Base-by-base conservation (phyloP, 2,888 invertebrate genomes). In the Lydus trimaculatus region DNA sequence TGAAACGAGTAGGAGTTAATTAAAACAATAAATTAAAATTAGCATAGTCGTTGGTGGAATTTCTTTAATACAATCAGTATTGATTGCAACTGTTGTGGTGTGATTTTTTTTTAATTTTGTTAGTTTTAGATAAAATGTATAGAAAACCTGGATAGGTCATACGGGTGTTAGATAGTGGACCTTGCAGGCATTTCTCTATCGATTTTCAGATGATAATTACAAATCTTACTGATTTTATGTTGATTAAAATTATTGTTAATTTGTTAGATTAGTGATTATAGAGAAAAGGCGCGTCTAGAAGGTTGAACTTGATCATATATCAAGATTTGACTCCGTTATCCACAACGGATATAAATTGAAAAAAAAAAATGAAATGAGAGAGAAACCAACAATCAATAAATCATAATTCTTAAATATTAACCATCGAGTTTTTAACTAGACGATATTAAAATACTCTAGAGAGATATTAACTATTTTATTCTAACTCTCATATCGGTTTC, bases 401-500 rank as follows among this genome's bases (percentile, higher is more conserved):
- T 33, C 3, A 33, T 33, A 33, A 33, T 9, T 33, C 1, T 9
- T 33, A 2, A 33, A 33, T 11, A 9, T 33, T 33, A 33, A 33
- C 33, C 7, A 33, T 33, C 33, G 33, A 33, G 2, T 36, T 36
- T 36, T 36, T 36, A 36, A 36, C 36, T 2, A 15, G 3, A 36
- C 36, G 7, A 15, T 43, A 17, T 13, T 2, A 43, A 43, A 43
- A 43, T 5, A 5, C 43, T 17, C 43, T 7, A 5, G n/a, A 6
- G 43, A 43, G 7, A 43, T 17, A 36, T 36, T 36, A 3, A 33
- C 5, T 33, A 9, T 8, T 8, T 1, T 33, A 33, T 8, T 9
- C 13, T 6, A 28, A 28, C 61, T 67, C 60, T 61, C 64, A 58
- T 67, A 67, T 64, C 64, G 64, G 61, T 43, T 56, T 64, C 65